Base-by-base conservation (phyloP, 2,113 vertebrate genomes). In the Patagioenas fasciata region DNA sequence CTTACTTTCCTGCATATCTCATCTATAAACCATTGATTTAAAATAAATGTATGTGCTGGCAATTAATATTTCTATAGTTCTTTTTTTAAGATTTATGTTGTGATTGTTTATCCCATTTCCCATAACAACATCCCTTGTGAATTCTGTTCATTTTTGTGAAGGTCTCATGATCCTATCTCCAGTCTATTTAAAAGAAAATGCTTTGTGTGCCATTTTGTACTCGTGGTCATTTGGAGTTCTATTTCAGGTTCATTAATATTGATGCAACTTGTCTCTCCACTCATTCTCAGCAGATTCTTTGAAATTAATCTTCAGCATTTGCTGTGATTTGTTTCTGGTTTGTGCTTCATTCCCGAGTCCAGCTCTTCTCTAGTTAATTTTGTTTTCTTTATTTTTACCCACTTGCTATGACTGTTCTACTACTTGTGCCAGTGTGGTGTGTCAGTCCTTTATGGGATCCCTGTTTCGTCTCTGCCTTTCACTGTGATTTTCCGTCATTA, bases 401-500 rank as follows among this genome's bases (percentile, higher is more conserved):
- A 51, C 95, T 97, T 97, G 97, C 96, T 95, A 86, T 95, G 97
- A 97, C 96, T 71, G 92, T 96, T 97, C 96, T 93, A 71, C 95
- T 97, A 89, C 98, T 97, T 97, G 97, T 97, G 93, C 96, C 94
- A 88, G 92, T 91, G 91, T 97, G 94, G 93, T 92, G 87, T 94
- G 96, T 97, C 95, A 95, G 95, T 95, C 95, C 94, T 98, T 98
- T 98, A 98, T 96, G 97, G 97, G 97, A 98, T 98, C 96, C 94
- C 77, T 72, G 96, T 98, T 98, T 98, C 5, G 42, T 96, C 96
- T 97, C 96, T 97, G 96, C 96, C 92, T 98, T 98, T 97, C 97
- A 96, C 97, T 97, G 97, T 98, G 97, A 98, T 98, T 98, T 98
- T 97, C 98, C 97, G 57, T 98, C 98, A 98, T 98, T 98, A 98